Conservation (phyloP, 2,888 invertebrate species). For the Coenonympha glycerion region DNA sequence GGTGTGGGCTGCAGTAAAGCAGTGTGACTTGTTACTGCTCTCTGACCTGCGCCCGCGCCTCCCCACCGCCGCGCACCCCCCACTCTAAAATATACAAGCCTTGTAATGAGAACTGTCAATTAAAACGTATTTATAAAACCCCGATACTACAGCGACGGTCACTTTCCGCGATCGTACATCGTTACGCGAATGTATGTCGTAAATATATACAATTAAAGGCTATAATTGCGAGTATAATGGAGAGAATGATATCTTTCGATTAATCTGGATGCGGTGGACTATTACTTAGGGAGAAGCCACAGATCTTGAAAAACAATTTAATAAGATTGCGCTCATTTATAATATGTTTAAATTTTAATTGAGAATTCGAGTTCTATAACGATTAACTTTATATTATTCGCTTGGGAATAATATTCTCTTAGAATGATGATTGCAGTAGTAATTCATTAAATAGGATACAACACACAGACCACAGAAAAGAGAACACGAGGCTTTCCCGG, state of each 20-base stretch:
- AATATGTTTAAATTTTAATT: no score
- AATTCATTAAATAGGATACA: no score
- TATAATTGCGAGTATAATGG: no score
- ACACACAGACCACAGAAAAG: no score
- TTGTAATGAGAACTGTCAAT: slow-evolving; percentile 31
- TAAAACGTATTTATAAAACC: slow-evolving; percentile 32
- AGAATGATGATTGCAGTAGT: no score
- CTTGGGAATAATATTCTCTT: no score
- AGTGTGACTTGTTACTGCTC: background rate
- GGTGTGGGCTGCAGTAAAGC: background rate
- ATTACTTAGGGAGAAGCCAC: background rate
- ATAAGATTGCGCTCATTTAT: no score
- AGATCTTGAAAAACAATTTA: no score
- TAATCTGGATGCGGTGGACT: background rate
- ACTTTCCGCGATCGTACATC: background rate
- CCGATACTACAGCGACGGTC: no score
- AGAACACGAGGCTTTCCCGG: no score
- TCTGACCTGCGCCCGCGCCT: background rate
- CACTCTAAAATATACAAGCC: slow-evolving; percentile 9
- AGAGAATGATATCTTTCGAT: background rate
- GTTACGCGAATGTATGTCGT: background rate
- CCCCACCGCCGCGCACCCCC: background rate
- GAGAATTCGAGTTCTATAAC: no score
- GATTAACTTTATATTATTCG: no score
- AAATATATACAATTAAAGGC: background rate